Evolutionary conservation across 2,113 vertebrate genomes (phyloP).

Genomic region (Phylloscopus trochilus): DNA sequence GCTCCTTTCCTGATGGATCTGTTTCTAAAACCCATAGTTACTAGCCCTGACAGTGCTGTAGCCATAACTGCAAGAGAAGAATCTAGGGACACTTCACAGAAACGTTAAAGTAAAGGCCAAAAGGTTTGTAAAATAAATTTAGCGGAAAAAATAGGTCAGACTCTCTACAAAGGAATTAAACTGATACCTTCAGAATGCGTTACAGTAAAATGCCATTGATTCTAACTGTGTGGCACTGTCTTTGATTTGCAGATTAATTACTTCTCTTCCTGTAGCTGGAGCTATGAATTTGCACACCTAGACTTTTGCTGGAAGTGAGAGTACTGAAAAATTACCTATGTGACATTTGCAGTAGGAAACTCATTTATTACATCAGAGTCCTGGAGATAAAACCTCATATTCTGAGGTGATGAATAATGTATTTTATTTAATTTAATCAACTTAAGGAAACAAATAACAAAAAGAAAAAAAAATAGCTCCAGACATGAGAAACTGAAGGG

Average conservation of each 20-base stretch:
- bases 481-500: background rate
- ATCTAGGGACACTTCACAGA: background rate
- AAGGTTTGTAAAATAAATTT: background rate
- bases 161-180: background rate
- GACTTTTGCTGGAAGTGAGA: background rate
- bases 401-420: background rate
- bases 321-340: background rate
- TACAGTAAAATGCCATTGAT: background rate
- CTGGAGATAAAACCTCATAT: background rate
- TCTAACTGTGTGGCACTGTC: background rate
- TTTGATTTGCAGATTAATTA: background rate
- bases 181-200: background rate
- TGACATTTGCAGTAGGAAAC: background rate
- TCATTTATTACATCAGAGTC: background rate
- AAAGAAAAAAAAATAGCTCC: background rate
- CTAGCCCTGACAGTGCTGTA: accelerated
- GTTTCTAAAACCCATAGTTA: background rate
- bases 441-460: background rate
- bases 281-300: background rate
- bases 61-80: background rate
- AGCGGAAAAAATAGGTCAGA: background rate
- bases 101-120: background rate
- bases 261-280: background rate
- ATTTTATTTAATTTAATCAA: background rate
- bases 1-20: background rate